Evolutionary conservation across 2,888 invertebrate species (phyloP), one percentile per base, ranked within the genome.

Genomic region (Hyposoter didymator): DNA sequence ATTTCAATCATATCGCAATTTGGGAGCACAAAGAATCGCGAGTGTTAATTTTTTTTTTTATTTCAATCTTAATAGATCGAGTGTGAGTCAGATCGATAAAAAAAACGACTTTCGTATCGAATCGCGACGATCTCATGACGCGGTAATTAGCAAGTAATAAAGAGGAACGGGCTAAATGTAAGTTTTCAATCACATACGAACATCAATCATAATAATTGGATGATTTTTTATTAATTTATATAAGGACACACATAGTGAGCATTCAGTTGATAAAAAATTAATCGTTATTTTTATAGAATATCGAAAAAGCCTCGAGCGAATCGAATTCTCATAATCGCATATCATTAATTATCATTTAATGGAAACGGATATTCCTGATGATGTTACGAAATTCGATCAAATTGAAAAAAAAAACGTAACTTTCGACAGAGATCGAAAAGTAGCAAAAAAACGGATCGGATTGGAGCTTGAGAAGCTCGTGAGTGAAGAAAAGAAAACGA

Each of bases 1-100:
- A 73, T 67, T 78, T 73, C 73, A 59, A 78, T 64, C 49, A 76
- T 62, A 59, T 39, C 73, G 74, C 69, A 69, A 78, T 55, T 32
- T 19, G 22, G 35, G 39, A 39, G 28, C 8, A 39, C 19, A 73
- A 73, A 55, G 55, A 55, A 55, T 73, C 55, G 59, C 59, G 73
- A 17, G 59, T 35, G 22, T 35, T 35, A 35, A 22, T 52, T 17
- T 72, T n/a, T 17, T 72, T n/a, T 73, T 17, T 43, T 17, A 22
- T 22, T 12, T 39, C 17, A 5, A 35, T 73, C 72, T 10, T 47
- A 22, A 45, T 22, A 45, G 52, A 52, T 10, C 69, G 32, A 14
- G 14, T 28, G 22, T 12, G 55, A 55, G 55, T 72, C 52, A 35
- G 35, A 55, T 49, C 22, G 17, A 73, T 55, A 73, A 55, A 59